These are phyloP conservation scores for Drosophila demipolita DNA, from an alignment of 2,888 invertebrate genomes.

Conservation along the genomic window DNA sequence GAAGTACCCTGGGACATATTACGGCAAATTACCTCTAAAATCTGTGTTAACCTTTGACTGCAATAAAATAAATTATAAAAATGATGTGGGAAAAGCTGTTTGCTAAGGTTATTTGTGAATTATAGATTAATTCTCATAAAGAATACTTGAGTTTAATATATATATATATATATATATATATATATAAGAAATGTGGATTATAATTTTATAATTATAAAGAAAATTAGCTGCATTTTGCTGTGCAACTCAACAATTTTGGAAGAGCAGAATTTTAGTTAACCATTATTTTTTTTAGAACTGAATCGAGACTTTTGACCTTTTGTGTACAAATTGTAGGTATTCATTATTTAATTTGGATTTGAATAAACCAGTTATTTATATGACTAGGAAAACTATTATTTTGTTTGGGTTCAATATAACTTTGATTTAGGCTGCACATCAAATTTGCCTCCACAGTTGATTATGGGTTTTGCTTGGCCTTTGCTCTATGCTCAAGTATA, in stretches of 20 bases:
- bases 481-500: not conserved
- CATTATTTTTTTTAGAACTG: not conserved
- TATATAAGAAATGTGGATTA: not conserved
- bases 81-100: not conserved
- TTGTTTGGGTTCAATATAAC: not conserved
- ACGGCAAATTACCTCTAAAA: not conserved
- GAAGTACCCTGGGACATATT: not conserved
- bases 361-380: not conserved
- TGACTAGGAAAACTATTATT: not conserved
- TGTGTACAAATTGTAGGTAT: not conserved
- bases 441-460: not conserved
- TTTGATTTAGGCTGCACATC: not conserved
- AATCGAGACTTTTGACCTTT: not conserved
- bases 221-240: too few relatives aligned
- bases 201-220: too few relatives aligned
- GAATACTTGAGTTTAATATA: not conserved
- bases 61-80: not conserved
- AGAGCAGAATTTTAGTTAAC: not conserved
- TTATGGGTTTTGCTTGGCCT: not conserved
- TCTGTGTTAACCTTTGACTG: not conserved
- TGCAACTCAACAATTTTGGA: not conserved
- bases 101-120: not conserved
- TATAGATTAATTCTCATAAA: not conserved
- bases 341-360: not conserved
- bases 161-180: too few relatives aligned